Evolutionary conservation across 2,113 vertebrate species (phyloP), one percentile per base, ranked within the genome.

Genomic region (Xiphorhynchus elegans): DNA sequence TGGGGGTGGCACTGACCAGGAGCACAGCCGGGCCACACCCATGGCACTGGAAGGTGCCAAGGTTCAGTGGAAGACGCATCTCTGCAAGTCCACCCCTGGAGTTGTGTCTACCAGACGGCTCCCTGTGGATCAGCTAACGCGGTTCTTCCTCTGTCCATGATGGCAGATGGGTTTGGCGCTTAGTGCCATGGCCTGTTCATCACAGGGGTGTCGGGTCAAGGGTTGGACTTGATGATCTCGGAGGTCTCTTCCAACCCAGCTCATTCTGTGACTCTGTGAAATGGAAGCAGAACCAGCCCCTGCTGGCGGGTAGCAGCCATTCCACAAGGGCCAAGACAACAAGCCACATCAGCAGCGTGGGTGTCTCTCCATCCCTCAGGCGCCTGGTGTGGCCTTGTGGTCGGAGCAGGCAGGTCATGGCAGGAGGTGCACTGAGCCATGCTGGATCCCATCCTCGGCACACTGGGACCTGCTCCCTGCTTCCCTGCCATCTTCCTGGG

Each of bases 1-100:
- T 13, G 40, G 40, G 1, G 4, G 19, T 17, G 46, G 17, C 0
- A 0, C 14, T 2, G 6, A 3, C 8, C 1, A 1, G 49, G 7
- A 19, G 35, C 1, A 0, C 13, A 52, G 39, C 9, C 23, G 5
- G 7, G 2, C 3, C 46, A 4, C 0, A 1, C 33, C 39, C 3
- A 0, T 17, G 49, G 42, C 0, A 0, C 55, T 24, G 9, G 24
- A 35, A 35, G 10, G 21, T 4, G 2, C 37, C 3, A 13, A 4
- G 3, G 3, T 29, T 16, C 25, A 39, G 8, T 5, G 29, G 16
- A 29, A 26, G 20, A 4, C 13, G 5, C 19, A 2, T 16, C 2
- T 3, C 52, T 25, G 7, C 10, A 37, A 25, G 25, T 15, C 42
- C 9, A 11, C 10, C 49, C 19, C 4, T 52, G n/a, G 39, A 28